Conservation (phyloP, 2,888 invertebrate species). For the Limnephilus lunatus region DNA sequence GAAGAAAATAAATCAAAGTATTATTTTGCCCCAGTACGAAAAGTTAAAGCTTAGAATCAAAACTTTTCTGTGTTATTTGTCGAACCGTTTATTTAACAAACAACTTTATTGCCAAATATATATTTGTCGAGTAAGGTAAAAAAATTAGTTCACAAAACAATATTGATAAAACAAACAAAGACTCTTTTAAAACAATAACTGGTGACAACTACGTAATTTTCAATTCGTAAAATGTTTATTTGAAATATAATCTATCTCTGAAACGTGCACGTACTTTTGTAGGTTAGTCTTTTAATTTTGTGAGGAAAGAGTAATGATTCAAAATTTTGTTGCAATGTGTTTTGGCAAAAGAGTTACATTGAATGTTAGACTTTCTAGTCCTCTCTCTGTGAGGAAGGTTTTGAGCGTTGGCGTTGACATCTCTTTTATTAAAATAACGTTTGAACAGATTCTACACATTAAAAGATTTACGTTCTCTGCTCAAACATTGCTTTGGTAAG, state of each 20-base stretch:
- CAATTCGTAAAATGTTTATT: no score
- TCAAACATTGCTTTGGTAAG: neutral
- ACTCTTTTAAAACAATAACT: no score
- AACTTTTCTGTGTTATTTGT: no score
- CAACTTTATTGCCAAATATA: no score
- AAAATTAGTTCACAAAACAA: no score
- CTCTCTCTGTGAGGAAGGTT: neutral
- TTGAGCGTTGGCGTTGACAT: neutral
- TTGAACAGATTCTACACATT: neutral
- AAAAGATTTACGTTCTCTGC: neutral
- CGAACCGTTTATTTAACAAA: no score
- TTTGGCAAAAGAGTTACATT: neutral
- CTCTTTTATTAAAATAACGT: neutral
- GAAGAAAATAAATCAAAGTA: neutral
- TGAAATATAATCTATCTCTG: neutral
- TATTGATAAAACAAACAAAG: no score
- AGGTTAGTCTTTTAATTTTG: neutral
- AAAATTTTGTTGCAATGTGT: neutral
- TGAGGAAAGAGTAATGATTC: neutral
- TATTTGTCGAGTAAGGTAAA: no score
- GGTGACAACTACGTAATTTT: no score
- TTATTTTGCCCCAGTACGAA: neutral
- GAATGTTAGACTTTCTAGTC: neutral
- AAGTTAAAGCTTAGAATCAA: no score
- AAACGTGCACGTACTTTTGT: neutral